phyloP scores from a whole-genome alignment of 1,140 invertebrate genomes.

The Mycetomoellerius zeteki region DNA sequence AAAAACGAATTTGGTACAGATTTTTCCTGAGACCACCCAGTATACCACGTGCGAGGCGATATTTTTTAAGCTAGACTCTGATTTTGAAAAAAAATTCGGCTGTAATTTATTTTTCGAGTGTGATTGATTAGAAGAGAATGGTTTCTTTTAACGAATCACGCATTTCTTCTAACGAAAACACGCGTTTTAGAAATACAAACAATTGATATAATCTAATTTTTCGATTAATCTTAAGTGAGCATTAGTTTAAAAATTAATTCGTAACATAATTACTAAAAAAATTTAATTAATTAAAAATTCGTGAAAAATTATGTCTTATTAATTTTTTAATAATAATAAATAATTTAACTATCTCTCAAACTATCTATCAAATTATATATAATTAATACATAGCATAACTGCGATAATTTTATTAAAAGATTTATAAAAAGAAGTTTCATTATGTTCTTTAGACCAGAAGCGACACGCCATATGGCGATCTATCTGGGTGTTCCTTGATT shows the following conservation, averaged over 20 bases:
- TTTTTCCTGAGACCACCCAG: not conserved
- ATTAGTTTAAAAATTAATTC: not conserved
- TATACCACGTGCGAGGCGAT: not conserved
- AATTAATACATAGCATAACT: not conserved
- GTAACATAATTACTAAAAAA: not conserved
- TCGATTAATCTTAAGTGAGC: not conserved
- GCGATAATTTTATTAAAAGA: not conserved
- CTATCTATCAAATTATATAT: not conserved
- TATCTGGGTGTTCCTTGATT: conserved; percentile 8
- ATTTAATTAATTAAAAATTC: not conserved
- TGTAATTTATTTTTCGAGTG: not conserved
- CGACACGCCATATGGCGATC: not conserved
- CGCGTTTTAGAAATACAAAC: not conserved
- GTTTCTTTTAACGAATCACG: not conserved
- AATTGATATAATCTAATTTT: conserved; percentile 1
- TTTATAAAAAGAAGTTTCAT: not conserved
- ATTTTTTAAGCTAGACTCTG: not conserved
- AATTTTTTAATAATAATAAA: not conserved
- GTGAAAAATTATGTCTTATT: not conserved
- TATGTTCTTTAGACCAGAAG: not conserved
- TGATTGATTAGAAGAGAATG: not conserved
- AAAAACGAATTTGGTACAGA: not conserved
- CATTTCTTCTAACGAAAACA: not conserved
- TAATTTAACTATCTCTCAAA: conserved; percentile 20
- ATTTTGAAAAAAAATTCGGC: not conserved